These are phyloP conservation scores for Drosophila suzukii DNA, from an alignment of 1,140 invertebrate genomes.

Conservation along the genomic window DNA sequence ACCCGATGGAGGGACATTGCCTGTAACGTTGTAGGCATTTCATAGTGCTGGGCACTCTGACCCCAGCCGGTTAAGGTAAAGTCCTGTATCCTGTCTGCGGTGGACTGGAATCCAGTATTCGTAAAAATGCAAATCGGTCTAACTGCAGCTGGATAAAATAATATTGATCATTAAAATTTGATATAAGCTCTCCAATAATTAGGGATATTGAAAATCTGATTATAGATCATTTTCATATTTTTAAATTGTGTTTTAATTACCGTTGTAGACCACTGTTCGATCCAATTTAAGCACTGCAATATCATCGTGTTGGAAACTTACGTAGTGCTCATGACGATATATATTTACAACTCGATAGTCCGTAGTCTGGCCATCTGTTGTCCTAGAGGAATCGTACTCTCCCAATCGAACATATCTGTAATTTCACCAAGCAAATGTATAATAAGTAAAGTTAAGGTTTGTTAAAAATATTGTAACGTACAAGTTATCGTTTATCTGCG, in stretches of 20 bases:
- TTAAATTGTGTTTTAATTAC: background rate
- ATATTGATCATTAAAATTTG: too few species aligned
- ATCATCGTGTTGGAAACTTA: background rate
- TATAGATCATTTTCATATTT: too few species aligned
- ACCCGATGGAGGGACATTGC: background rate
- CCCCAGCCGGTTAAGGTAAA: slow-evolving; percentile 16
- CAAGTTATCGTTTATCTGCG: slow-evolving; percentile 5
- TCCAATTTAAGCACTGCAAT: slow-evolving; percentile 17
- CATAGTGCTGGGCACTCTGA: background rate
- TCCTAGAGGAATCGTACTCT: slow-evolving; percentile 5
- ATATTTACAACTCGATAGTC: background rate
- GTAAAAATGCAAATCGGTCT: slow-evolving; percentile 6
- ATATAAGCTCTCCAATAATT: too few species aligned
- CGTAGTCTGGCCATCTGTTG: slow-evolving; percentile 4
- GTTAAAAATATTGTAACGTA: background rate
- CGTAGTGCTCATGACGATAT: background rate
- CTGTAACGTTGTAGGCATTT: slow-evolving; percentile 9
- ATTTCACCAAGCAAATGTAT: too few species aligned
- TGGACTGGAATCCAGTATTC: background rate
- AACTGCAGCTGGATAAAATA: background rate
- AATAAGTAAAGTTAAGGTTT: background rate
- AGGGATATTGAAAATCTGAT: too few species aligned
- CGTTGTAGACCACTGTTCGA: background rate
- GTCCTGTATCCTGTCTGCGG: background rate
- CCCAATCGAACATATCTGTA: slow-evolving; percentile 13